Percentiles rank a stretch among this genome's conserved stretches.
Evolutionary conservation across 2,113 vertebrate species (phyloP).

Genomic region (Bungarus multicinctus): DNA sequence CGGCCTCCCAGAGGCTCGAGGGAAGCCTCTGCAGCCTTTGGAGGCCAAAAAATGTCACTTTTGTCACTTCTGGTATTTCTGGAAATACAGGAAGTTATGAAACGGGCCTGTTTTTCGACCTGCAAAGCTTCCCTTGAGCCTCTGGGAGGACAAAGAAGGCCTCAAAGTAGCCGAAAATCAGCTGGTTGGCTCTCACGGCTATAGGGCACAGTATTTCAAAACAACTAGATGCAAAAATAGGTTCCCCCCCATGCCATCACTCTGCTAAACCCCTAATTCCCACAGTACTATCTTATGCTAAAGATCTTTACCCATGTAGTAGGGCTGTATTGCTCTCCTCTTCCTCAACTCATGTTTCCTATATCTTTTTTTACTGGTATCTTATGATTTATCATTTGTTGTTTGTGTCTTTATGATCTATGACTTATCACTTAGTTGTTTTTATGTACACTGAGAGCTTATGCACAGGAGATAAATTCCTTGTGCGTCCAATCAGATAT

Average conservation of each 20-base stretch:
- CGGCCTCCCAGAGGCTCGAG: too few species aligned
- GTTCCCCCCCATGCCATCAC: neutral
- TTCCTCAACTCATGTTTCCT: neutral
- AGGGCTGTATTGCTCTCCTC: neutral
- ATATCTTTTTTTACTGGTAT: neutral
- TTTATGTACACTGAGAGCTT: neutral
- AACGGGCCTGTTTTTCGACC: too few species aligned
- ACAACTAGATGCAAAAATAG: neutral
- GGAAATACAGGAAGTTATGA: too few species aligned
- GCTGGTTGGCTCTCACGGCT: too few species aligned
- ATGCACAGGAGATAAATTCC: neutral
- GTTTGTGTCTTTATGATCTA: neutral
- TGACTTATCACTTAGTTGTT: neutral
- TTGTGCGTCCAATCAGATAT: neutral
- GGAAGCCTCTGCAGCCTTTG: too few species aligned
- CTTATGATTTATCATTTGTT: neutral
- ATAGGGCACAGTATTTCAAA: neutral
- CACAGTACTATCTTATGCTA: neutral
- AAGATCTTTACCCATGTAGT: neutral
- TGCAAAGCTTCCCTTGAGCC: too few species aligned
- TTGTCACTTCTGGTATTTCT: too few species aligned
- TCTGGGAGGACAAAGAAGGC: too few species aligned
- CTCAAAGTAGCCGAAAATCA: too few species aligned
- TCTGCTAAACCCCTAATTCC: neutral
- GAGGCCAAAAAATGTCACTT: too few species aligned